A percentile compares a stretch with the other conserved stretches of the same genome.
These are phyloP conservation scores for Harpagoxenus sublaevis DNA, from an alignment of 2,888 invertebrate species.

Conservation along the genomic window DNA sequence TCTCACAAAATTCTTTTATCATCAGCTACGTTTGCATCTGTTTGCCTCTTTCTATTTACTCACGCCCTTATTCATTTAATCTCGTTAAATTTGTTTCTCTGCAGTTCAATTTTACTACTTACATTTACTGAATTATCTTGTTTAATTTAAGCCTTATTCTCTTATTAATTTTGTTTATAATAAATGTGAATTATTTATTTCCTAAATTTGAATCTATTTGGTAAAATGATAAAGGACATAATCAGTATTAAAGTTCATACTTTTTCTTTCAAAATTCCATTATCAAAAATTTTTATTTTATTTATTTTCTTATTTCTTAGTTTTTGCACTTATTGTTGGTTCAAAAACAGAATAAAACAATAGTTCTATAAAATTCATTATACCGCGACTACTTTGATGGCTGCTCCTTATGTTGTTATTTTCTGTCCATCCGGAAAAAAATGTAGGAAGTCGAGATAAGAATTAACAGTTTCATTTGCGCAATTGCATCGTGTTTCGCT, in stretches of 20 bases:
- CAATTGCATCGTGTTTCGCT: slow-evolving; percentile 14
- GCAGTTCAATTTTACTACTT: not conserved
- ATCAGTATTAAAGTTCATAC: not conserved
- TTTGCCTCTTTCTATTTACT: not conserved
- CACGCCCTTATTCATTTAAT: not conserved
- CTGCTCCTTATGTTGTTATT: not conserved
- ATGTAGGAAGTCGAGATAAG: not conserved
- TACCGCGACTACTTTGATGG: not conserved
- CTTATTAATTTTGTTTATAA: not conserved
- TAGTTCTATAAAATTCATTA: not conserved
- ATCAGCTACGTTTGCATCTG: not conserved
- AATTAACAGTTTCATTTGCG: slow-evolving; percentile 15
- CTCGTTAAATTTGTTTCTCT: not conserved
- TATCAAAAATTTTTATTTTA: not conserved
- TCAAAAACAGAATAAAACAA: not conserved
- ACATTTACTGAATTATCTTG: not conserved
- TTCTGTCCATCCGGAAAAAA: not conserved
- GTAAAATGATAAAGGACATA: not conserved
- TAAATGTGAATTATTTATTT: not conserved
- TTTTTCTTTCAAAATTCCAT: not conserved
- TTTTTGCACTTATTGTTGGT: not conserved
- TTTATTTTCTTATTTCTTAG: not conserved
- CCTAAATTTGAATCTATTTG: not conserved
- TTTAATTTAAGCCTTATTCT: not conserved
- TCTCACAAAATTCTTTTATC: not conserved